Base-by-base conservation (phyloP, 2,888 invertebrate genomes). In the Encarsia formosa region DNA sequence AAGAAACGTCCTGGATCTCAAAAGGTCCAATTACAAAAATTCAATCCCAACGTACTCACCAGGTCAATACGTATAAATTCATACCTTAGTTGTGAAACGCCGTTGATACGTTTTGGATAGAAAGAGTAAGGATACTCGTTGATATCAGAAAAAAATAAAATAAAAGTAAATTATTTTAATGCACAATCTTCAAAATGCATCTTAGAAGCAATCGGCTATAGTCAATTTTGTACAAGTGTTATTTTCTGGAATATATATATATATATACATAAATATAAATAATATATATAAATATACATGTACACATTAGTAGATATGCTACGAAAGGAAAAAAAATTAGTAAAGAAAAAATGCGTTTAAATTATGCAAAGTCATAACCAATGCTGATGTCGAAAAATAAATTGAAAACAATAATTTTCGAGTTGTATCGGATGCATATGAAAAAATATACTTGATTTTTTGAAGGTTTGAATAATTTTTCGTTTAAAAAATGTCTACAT, bases 201-300 rank as follows among this genome's bases (percentile, higher is more conserved):
- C 65, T 59, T 64, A 65, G 63, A 72, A 70, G 70, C 70, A 71
- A 72, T 71, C 68, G 66, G 67, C 65, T 65, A 62, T 68, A 70
- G 70, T 71, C 71, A 71, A 71, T 72, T 71, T 72, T 73, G 64
- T 71, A 72, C 68, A 66, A 63, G 65, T 65, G 63, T 69, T 70
- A 71, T 68, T 69, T 71, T 70, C 65, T 65, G 61, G 64, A 65
- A 63, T 65, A 61, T 64, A 63, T 61, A 54, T 24, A 43, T 19
- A 54, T 16, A 47, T 41, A 54, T 13, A 49, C 42, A 46, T 32
- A 53, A 29, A 42, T 41, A 49, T 54, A 49, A 4, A 41, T 40
- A 52, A n/a, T 32, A 52, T 16, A 41, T 19, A 43, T 24, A 38
- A 18, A 53, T 37, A 38, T 18, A 46, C 56, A 59, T 37, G 57